These are phyloP conservation scores for Phaethon lepturus DNA, from an alignment of 2,113 vertebrate genomes.

Conservation along the genomic window DNA sequence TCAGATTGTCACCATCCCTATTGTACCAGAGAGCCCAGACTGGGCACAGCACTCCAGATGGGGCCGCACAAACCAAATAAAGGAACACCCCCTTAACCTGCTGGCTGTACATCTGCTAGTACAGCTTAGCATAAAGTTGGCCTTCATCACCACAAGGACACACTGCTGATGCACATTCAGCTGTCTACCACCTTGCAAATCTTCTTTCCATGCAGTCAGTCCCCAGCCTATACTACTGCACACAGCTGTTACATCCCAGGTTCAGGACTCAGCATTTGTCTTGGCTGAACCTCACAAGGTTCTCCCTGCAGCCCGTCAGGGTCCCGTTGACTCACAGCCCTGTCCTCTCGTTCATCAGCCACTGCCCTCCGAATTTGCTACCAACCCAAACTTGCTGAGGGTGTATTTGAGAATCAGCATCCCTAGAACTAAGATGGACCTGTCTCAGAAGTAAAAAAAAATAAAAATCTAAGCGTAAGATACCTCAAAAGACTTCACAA, in stretches of 20 bases:
- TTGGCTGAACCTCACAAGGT: background rate
- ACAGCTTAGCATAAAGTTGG: background rate
- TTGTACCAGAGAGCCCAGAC: background rate
- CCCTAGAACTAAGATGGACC: background rate
- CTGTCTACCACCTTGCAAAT: background rate
- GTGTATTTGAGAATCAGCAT: background rate
- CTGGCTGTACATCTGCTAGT: fast-evolving
- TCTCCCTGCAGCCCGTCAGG: background rate
- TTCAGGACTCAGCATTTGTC: background rate
- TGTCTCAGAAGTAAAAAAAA: background rate
- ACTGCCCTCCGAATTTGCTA: background rate
- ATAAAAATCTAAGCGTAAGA: background rate
- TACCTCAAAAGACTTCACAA: background rate
- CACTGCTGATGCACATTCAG: fast-evolving
- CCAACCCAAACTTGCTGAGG: background rate
- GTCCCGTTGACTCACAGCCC: background rate
- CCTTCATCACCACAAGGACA: background rate
- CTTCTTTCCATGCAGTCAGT: background rate
- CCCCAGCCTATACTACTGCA: background rate
- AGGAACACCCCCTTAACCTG: background rate
- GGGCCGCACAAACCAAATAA: background rate
- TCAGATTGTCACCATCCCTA: background rate
- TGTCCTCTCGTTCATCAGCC: background rate
- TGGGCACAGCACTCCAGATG: background rate
- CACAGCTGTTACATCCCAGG: background rate